A percentile compares a stretch with the other conserved stretches of the same genome.
Conservation (phyloP, 2,888 invertebrate species). For the Dasysyrphus tricinctus region DNA sequence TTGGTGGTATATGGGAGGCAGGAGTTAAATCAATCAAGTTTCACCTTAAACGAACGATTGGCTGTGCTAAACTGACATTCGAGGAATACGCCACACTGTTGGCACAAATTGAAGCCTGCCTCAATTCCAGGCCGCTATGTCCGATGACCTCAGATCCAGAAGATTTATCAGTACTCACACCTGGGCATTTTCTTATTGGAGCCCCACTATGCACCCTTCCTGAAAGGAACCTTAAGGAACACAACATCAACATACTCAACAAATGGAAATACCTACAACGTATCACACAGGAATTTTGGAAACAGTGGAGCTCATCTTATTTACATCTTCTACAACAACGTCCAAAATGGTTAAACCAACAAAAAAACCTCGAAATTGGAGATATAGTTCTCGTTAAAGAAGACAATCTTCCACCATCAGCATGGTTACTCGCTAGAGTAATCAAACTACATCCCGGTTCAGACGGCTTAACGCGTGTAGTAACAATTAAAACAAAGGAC, state of each 20-base stretch:
- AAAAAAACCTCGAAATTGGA: too few species aligned
- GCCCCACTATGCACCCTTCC: conserved; percentile 5
- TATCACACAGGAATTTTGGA: conserved; percentile 57
- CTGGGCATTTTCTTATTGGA: neutral
- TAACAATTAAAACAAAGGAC: too few species aligned
- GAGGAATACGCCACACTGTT: neutral
- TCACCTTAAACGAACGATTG: neutral
- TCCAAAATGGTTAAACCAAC: conserved; percentile 61
- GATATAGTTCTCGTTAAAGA: too few species aligned
- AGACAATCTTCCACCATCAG: too few species aligned
- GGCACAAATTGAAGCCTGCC: neutral
- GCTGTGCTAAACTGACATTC: neutral
- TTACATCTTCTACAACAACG: conserved; percentile 60
- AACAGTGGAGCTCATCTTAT: conserved; percentile 55
- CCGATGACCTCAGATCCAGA: too few species aligned
- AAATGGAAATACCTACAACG: conserved; percentile 47
- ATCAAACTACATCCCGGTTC: too few species aligned
- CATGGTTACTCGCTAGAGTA: too few species aligned
- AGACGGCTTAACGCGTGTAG: too few species aligned
- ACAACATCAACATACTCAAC: neutral
- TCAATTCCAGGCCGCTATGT: neutral
- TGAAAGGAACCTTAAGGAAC: conserved; percentile 12
- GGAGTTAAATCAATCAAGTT: too few species aligned
- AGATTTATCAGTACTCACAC: too few species aligned
- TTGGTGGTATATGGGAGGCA: neutral